A percentile compares a stretch with the other conserved stretches of the same genome.
phyloP scores from a whole-genome alignment of 2,888 invertebrate species.

The Acronicta leporina region DNA sequence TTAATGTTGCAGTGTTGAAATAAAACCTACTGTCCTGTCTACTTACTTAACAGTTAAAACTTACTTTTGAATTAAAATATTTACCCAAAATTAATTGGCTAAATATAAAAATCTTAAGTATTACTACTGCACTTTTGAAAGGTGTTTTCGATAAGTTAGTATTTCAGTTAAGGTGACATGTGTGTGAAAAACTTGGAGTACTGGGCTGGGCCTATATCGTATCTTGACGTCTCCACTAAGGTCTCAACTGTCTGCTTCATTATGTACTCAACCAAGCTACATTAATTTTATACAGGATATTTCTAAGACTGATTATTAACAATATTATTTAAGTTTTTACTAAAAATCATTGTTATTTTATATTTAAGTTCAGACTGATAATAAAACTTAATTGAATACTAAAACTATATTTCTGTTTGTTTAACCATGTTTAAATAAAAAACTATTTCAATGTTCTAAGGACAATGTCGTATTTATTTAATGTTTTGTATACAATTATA shows the following conservation, averaged over 20 bases:
- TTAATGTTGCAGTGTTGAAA: neutral
- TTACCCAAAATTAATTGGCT: too few relatives aligned
- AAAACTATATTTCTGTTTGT: conserved; percentile 3
- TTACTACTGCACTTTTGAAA: too few relatives aligned
- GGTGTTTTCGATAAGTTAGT: too few relatives aligned
- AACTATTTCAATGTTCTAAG: conserved; percentile 5
- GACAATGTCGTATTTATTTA: conserved; percentile 46
- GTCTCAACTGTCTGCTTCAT: conserved; percentile 46
- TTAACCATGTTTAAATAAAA: conserved; percentile 23
- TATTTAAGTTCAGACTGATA: conserved; percentile 57
- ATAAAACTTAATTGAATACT: conserved; percentile 36
- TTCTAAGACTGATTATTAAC: conserved; percentile 55
- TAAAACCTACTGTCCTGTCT: too few relatives aligned
- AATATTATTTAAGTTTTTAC: conserved; percentile 44
- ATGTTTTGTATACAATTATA: conserved; percentile 60
- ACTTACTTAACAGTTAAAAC: too few relatives aligned
- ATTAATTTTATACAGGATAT: conserved; percentile 29
- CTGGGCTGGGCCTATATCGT: neutral
- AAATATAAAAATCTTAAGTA: too few relatives aligned
- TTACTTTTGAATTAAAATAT: too few relatives aligned
- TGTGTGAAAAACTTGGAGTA: too few relatives aligned
- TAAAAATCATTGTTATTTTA: conserved; percentile 48
- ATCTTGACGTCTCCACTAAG: conserved; percentile 11
- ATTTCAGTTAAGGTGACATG: too few relatives aligned
- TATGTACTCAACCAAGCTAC: conserved; percentile 27